phyloP scores from a whole-genome alignment of 1,140 invertebrate species.

The Caenorhabditis tropicalis region DNA sequence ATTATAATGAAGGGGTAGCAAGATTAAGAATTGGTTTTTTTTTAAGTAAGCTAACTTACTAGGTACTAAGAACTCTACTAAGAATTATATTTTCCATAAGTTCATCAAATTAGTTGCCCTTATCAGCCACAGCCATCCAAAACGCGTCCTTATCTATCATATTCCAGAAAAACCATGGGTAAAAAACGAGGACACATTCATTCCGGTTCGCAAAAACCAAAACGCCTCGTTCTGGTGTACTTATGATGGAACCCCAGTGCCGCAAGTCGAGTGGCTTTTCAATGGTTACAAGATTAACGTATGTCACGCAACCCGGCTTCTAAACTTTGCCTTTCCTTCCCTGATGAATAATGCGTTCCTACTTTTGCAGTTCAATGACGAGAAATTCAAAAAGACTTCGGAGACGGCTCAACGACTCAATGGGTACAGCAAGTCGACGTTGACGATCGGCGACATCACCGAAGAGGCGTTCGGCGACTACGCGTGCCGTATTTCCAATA shows the following conservation, averaged over 20 bases:
- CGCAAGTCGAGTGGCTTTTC: conserved; percentile 56
- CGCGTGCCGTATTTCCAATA: conserved; percentile 50
- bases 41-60: not conserved
- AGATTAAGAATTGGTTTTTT: too few species aligned
- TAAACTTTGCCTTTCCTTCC: not conserved
- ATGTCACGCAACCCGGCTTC: conserved; percentile 24
- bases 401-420: conserved; percentile 38
- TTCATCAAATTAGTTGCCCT: too few species aligned
- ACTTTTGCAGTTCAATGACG: conserved; percentile 47
- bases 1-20: not conserved
- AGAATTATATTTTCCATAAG: not conserved
- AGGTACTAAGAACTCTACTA: not conserved
- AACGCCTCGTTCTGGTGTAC: conserved; percentile 47
- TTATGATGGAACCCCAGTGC: conserved; percentile 52
- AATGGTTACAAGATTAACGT: conserved; percentile 57
- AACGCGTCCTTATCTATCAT: too few species aligned
- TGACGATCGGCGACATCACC: conserved; percentile 29
- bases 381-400: conserved; percentile 47
- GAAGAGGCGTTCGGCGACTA: conserved; percentile 54
- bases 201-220: conserved; percentile 42
- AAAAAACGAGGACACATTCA: conserved; percentile 38
- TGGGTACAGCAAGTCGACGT: conserved; percentile 47
- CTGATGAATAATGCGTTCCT: conserved; percentile 9
- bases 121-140: too few species aligned
- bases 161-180: conserved; percentile 52